Conservation (phyloP, 2,113 vertebrate species). For the Mesitornis unicolor region DNA sequence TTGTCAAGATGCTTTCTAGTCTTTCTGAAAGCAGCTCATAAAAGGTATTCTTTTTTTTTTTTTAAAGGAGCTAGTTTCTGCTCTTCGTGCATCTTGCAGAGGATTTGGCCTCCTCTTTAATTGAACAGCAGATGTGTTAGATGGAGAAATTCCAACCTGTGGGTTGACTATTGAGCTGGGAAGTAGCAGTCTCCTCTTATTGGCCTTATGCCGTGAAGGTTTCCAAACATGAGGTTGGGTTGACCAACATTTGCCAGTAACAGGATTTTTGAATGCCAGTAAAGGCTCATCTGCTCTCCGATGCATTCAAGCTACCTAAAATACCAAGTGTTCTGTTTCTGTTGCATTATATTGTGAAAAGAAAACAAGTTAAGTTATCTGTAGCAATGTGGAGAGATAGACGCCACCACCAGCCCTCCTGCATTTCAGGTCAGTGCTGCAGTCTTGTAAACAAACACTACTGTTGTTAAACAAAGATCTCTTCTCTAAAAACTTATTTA, state of each 20-base stretch:
- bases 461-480: not conserved
- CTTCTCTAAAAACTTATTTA: not conserved
- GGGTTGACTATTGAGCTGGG: not conserved
- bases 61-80: not conserved
- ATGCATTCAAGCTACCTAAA: not conserved
- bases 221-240: not conserved
- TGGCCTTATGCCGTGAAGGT: not conserved
- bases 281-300: not conserved
- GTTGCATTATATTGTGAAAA: not conserved
- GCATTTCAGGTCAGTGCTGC: not conserved
- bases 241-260: not conserved
- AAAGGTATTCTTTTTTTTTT: not conserved
- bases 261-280: not conserved
- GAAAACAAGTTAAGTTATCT: not conserved
- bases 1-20: not conserved
- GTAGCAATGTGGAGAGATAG: not conserved
- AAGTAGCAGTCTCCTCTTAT: not conserved
- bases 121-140: not conserved
- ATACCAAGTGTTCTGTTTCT: not conserved
- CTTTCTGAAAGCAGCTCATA: not conserved
- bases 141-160: not conserved
- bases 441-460: not conserved
- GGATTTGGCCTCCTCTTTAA: constrained; percentile 15
- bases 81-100: constrained; percentile 26
- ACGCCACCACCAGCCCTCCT: not conserved